Base-by-base conservation (phyloP, 2,888 invertebrate species). In the Palloptera scutellata region DNA sequence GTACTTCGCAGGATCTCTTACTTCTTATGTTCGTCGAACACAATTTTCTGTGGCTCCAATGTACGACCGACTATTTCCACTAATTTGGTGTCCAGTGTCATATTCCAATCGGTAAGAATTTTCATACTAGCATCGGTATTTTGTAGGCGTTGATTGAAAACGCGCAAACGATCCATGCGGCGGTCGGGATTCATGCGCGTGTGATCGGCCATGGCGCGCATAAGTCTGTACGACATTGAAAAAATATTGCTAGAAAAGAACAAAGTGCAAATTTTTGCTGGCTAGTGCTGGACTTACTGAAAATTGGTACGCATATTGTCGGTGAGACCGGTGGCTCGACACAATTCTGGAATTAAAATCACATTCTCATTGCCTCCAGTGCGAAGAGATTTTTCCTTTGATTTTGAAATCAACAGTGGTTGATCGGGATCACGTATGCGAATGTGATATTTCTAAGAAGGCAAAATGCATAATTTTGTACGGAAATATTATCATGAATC, bases 261-360 rank as follows among this genome's bases (percentile, higher is more conserved):
- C 6, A 30, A 30, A 30, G 6, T 6, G 30, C 6, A 30, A 4
- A 6, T 4, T 30, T 2, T 30, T 30, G 30, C 3, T 30, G 30
- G 6, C 43, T 9, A 13, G 42, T 3, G 6, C 19, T 13, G 17
- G 91, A 92, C 92, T 65, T 90, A 84, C 57, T 81, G 85, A 78
- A 90, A 91, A 79, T 91, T 87, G 2, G 82, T 82, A 6, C 91
- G 85, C 91, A 91, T 91, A 0, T 83, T 85, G 61, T 92, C 93
- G 0, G 91, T 90, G 0, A 95, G 84, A 0, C 97, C 97, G 1
- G 97, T 97, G 76, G 93, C 88, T 0, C 91, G 88, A 77, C 96
- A 96, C 45, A 97, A 84, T 84, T 96, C 95, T 0, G 97, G 97
- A 20, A 97, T 87, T 1, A 97, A 86, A 13, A 96, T 88, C 0